Base-by-base conservation (phyloP, 2,113 vertebrate species). In the Pangasianodon gigas region DNA sequence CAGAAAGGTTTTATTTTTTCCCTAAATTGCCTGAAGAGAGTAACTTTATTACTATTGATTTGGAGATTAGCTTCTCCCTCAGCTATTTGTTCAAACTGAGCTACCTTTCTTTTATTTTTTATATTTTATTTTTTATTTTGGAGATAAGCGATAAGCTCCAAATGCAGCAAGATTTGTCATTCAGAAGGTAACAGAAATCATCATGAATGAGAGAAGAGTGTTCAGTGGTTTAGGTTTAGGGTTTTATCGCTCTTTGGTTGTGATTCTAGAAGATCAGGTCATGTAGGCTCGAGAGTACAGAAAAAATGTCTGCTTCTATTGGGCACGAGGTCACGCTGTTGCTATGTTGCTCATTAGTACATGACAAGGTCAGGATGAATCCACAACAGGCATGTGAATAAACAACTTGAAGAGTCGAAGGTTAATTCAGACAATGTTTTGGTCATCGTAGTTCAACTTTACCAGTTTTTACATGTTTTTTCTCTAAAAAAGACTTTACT, bases 1-100 rank as follows among this genome's bases (percentile, higher is more conserved):
- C 41, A 67, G 44, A 88, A 85, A 85, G 80, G 60, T 88, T 90
- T 80, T 75, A 37, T 88, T 90, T 58, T 86, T 84, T 58, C 18
- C 37, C 41, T 37, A 52, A 84, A 84, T 88, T 79, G 81, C 58
- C 71, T 85, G 56, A 79, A 84, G 74, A 65, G 88, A 89, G 56
- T 52, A 81, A 87, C 79, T 87, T 91, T 91, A 91, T 91, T 87
- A 80, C 85, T 84, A 87, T 91, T 90, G 91, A 91, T 88, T 83
- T 54, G 84, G 48, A 77, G 82, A 88, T 91, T 69, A 85, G 21
- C 82, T 80, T 84, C 88, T 84, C 82, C 77, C 51, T 86, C 48
- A n/a, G 75, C 86, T 65, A 67, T 82, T 81, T 90, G 81, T 90
- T 81, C 48, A 74, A 90, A 60, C 26, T 32, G 41, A 79, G 86